Evolutionary conservation across 2,888 invertebrate genomes (phyloP).

Genomic region (Sceliomorpha sp.): DNA sequence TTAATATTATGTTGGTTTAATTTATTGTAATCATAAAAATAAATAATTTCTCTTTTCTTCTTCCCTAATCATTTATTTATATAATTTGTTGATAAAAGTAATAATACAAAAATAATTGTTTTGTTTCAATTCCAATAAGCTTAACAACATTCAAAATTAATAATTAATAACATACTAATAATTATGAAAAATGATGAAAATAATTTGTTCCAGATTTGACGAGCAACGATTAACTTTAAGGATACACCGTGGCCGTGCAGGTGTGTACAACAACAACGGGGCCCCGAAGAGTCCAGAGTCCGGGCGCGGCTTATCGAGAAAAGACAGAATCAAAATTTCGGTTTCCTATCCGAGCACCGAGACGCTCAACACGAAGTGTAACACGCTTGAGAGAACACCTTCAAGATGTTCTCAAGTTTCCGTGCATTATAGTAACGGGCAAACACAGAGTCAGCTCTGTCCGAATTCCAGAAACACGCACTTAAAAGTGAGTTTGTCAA

Average conservation of each 20-base stretch:
- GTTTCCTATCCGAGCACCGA: constrained; percentile 92
- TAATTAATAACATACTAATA: too few relatives aligned
- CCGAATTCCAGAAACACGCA: constrained; percentile 70
- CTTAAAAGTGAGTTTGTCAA: constrained; percentile 69
- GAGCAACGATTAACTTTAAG: constrained; percentile 94
- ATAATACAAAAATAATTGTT: too few relatives aligned
- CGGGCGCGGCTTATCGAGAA: constrained; percentile 81
- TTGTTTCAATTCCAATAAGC: too few relatives aligned
- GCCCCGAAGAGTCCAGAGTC: constrained; percentile 71
- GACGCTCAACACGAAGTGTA: constrained; percentile 76
- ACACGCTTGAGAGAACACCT: constrained; percentile 74
- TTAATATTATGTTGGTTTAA: too few relatives aligned
- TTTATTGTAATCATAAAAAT: too few relatives aligned
- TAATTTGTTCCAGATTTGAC: constrained; percentile 85
- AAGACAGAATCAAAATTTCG: constrained; percentile 91
- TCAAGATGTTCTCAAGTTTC: constrained; percentile 75
- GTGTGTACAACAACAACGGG: constrained; percentile 80
- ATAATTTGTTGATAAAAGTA: too few relatives aligned
- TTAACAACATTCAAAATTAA: too few relatives aligned
- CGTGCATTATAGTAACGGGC: constrained; percentile 76
- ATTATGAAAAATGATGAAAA: constrained; percentile 9
- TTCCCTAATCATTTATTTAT: too few relatives aligned
- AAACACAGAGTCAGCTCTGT: constrained; percentile 76
- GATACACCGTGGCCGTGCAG: constrained; percentile 93
- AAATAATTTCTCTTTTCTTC: too few relatives aligned